These are phyloP conservation scores for Bujurquina vittata DNA, from an alignment of 2,113 vertebrate species.

Conservation along the genomic window DNA sequence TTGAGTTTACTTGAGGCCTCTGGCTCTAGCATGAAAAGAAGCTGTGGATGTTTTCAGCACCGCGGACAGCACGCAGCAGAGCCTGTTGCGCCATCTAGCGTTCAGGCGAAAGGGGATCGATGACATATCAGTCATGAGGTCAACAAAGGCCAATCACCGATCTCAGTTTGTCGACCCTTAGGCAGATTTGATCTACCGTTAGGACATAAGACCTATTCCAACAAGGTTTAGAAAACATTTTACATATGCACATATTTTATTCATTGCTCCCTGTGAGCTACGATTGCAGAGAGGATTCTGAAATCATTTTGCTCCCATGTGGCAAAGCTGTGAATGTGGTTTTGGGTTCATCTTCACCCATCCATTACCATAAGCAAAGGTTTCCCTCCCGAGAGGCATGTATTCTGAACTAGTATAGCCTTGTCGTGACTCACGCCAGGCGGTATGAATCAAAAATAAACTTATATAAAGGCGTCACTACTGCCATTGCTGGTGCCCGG, in stretches of 20 bases:
- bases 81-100: conserved; percentile 25
- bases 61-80: conserved; percentile 31
- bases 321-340: background rate
- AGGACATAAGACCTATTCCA: background rate
- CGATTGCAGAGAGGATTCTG: background rate
- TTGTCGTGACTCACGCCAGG: conserved; percentile 58
- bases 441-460: conserved; percentile 63
- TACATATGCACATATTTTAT: background rate
- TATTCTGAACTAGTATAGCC: conserved; percentile 9
- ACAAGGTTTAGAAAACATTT: too few species aligned
- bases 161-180: background rate
- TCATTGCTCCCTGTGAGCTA: background rate
- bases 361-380: background rate
- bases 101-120: background rate
- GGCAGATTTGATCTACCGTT: background rate
- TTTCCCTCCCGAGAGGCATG: background rate
- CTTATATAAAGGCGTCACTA: conserved; percentile 34
- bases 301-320: background rate
- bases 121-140: background rate
- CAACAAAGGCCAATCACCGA: background rate
- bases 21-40: background rate
- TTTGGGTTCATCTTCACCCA: background rate
- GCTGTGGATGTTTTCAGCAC: conserved; percentile 42
- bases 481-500: conserved; percentile 33
- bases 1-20: background rate